Conservation (phyloP, 2,888 invertebrate species). For the Glyphotaelius pellucidus region DNA sequence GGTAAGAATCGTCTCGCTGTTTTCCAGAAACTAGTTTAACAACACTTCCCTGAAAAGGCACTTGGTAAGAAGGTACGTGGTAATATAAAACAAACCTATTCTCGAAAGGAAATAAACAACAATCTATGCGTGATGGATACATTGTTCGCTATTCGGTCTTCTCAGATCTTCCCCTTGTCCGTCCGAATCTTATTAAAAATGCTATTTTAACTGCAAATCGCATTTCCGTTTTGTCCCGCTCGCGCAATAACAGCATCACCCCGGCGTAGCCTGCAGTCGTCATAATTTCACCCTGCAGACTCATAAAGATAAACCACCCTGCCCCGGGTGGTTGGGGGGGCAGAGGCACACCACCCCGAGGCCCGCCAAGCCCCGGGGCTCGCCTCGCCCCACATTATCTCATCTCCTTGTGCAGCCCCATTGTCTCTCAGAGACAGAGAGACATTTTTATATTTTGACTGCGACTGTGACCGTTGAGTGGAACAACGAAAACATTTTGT, state of each 20-base stretch:
- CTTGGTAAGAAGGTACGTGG: neutral
- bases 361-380: conserved; percentile 52
- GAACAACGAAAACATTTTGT: conserved; percentile 49
- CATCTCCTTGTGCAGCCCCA: conserved; percentile 56
- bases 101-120: neutral
- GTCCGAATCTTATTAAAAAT: conserved; percentile 53
- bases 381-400: conserved; percentile 64
- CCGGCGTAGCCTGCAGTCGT: conserved; percentile 73
- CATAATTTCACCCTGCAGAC: conserved; percentile 79
- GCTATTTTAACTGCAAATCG: conserved; percentile 65
- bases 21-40: neutral
- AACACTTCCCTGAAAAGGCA: neutral
- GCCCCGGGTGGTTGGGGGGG: conserved; percentile 65
- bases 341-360: conserved; percentile 67
- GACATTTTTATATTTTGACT: conserved; percentile 50
- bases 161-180: neutral
- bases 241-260: conserved; percentile 63
- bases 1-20: neutral
- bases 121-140: neutral
- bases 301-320: conserved; percentile 77
- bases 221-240: conserved; percentile 61
- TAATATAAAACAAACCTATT: neutral
- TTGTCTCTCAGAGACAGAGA: conserved; percentile 57
- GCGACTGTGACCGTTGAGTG: conserved; percentile 49
- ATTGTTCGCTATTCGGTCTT: neutral